Base-by-base conservation (phyloP, 2,113 vertebrate species). In the Ia io region DNA sequence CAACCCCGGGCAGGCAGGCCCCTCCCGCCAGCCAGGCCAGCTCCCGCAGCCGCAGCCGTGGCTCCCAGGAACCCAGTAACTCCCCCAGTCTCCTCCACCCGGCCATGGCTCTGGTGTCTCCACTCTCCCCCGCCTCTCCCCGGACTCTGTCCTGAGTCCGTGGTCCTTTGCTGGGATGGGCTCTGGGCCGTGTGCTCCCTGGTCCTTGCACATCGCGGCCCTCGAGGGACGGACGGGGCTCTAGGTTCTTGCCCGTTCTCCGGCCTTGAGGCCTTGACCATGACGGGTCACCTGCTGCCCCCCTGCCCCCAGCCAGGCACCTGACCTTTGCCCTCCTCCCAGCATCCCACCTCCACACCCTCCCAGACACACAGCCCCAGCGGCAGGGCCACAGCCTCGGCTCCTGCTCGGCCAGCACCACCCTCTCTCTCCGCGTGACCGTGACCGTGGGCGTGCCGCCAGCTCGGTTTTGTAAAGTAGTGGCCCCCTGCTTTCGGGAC, bases 141-240 rank as follows among this genome's bases (percentile, higher is more conserved):
- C 18, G 23, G 56, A 9, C 56, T 59, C 23, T 25, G 23, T 11
- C 56, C 56, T 7, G 9, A 10, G 23, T 59, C 7, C 0, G 9
- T 25, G 56, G 56, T 25, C 56, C 56, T 59, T 25, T 3, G 22
- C 22, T 59, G 22, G 9, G 56, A 59, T 17, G 53, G 20, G 20
- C 53, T 56, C 20, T 22, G 53, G 51, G 53, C 22, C 56, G 9
- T 23, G 56, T 22, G 3, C 9, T 23, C 56, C 56, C 56, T 23
- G 56, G 23, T 25, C 56, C 56, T 25, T 10, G 56, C 56, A 59
- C 56, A 59, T 25, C 11, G 8, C 35, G 35, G 53, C 12, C 18
- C 30, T 10, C 1, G 1, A 17, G 16, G 8, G 11, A 5, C 0
- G 4, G 44, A 1, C 0, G 0, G 9, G n/a, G 28, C 42, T 37